Base-by-base conservation (phyloP, 2,888 invertebrate species). In the Yponomeuta malinellus region DNA sequence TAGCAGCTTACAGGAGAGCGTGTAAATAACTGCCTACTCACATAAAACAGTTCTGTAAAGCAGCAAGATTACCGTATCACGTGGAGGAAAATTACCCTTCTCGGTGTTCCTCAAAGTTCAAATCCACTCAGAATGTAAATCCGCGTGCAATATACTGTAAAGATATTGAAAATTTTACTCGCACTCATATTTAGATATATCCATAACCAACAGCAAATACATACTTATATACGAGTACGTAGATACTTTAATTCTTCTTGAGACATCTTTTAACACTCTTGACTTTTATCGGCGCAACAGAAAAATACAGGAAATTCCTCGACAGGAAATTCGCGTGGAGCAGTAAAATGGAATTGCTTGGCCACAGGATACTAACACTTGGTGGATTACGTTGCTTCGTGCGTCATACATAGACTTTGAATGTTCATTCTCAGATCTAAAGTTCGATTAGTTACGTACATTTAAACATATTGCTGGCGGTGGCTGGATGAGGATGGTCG, bases 81-180 rank as follows among this genome's bases (percentile, higher is more conserved):
- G 33, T 65, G 33, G 10, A 31, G 29, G 65, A 65, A 65, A 65
- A 65, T 65, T 65, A 65, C 65, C 65, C 65, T 10, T 31, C 65
- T 65, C 65, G 33, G 33, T 33, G 65, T 65, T 65, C n/a, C 65
- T 29, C 65, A 65, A 65, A 65, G 65, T 65, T 65, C 33, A 65
- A 65, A 65, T 1, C 65, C 33, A 29, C 33, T 65, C 65, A 65
- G 65, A 65, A 65, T 65, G 31, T 65, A 33, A 65, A 65, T 65
- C 65, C 65, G 65, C 65, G 65, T 31, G 65, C 65, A 65, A 65
- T 65, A 65, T 29, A 65, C 65, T 12, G 65, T 65, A 12, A 65
- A 65, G 65, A 33, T 65, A 33, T 65, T 65, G 65, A 65, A 65
- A 65, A 33, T 65, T 65, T 31, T 65, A 33, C 65, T 65, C 65